Conservation (phyloP, 2,797 vertebrate genomes). For the Macropodus opercularis region DNA sequence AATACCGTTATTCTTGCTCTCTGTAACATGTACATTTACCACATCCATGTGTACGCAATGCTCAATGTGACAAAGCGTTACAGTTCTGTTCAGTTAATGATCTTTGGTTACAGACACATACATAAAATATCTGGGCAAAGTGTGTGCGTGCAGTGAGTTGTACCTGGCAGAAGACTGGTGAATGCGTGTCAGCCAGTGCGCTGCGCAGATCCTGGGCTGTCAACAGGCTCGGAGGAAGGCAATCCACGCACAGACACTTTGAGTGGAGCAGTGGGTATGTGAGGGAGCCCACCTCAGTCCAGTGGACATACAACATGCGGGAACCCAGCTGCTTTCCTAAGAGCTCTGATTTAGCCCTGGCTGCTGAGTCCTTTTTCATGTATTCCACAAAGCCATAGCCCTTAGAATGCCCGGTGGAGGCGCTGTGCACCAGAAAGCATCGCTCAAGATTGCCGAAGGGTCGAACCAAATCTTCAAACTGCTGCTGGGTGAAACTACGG, state of each 20-base stretch:
- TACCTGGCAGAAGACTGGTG: constrained; percentile 91
- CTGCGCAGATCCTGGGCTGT: constrained; percentile 83
- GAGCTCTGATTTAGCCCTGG: constrained; percentile 91
- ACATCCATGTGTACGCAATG: background rate
- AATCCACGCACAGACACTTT: constrained; percentile 90
- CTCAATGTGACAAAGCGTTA: background rate
- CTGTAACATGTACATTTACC: background rate
- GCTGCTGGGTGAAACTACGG: constrained; percentile 87
- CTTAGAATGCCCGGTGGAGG: constrained; percentile 88
- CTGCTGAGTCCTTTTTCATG: constrained; percentile 96
- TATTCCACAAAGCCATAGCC: constrained; percentile 96
- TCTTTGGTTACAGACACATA: too few species aligned
- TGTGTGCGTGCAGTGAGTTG: too few species aligned
- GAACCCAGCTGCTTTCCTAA: constrained; percentile 91
- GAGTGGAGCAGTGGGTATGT: constrained; percentile 88
- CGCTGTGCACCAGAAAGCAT: constrained; percentile 92
- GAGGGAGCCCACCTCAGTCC: constrained; percentile 91
- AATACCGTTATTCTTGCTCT: background rate
- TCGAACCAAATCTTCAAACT: constrained; percentile 92
- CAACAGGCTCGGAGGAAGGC: constrained; percentile 82
- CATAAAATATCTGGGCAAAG: too few species aligned
- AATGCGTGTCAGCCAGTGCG: constrained; percentile 79
- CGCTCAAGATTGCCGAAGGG: constrained; percentile 94
- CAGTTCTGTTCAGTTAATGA: too few species aligned
- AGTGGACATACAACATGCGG: constrained; percentile 92